A percentile compares a stretch with the other conserved stretches of the same genome.
phyloP scores from a whole-genome alignment of 2,113 vertebrate species.

The Archocentrus centrarchus region DNA sequence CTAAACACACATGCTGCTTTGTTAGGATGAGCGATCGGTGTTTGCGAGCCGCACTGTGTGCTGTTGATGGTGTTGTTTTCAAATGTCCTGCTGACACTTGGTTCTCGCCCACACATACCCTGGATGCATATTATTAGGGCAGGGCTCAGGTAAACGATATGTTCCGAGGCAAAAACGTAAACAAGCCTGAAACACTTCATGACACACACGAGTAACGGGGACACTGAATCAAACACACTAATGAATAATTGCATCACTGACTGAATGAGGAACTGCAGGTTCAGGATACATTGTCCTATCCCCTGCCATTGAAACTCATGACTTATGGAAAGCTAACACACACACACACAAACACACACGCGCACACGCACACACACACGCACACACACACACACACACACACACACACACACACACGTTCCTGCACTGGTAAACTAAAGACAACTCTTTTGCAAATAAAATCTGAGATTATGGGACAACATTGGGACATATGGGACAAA shows the following conservation, averaged over 20 bases:
- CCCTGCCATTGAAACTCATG: constrained; percentile 47
- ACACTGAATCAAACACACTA: constrained; percentile 67
- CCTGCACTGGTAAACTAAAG: neutral
- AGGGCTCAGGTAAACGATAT: constrained; percentile 80
- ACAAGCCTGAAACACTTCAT: constrained; percentile 70
- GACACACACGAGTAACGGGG: constrained; percentile 51
- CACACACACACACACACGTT: constrained; percentile 28
- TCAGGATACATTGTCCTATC: constrained; percentile 11
- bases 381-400: constrained; percentile 1
- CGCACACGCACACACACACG: too few species aligned
- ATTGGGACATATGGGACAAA: neutral
- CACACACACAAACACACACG: neutral
- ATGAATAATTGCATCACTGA: constrained; percentile 74
- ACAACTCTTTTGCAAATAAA: neutral
- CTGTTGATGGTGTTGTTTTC: constrained; percentile 80
- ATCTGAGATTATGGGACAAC: neutral
- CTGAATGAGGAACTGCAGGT: constrained; percentile 44
- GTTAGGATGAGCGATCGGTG: constrained; percentile 48
- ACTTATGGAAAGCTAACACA: constrained; percentile 46
- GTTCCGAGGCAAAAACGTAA: constrained; percentile 77
- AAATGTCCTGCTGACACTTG: constrained; percentile 68
- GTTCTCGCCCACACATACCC: constrained; percentile 62
- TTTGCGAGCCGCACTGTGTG: constrained; percentile 52
- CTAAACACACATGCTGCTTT: constrained; percentile 51
- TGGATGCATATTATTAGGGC: constrained; percentile 70